Percentiles rank a stretch among this genome's conserved stretches.
phyloP scores from a whole-genome alignment of 2,888 invertebrate genomes.

The Tiphia femorata region DNA sequence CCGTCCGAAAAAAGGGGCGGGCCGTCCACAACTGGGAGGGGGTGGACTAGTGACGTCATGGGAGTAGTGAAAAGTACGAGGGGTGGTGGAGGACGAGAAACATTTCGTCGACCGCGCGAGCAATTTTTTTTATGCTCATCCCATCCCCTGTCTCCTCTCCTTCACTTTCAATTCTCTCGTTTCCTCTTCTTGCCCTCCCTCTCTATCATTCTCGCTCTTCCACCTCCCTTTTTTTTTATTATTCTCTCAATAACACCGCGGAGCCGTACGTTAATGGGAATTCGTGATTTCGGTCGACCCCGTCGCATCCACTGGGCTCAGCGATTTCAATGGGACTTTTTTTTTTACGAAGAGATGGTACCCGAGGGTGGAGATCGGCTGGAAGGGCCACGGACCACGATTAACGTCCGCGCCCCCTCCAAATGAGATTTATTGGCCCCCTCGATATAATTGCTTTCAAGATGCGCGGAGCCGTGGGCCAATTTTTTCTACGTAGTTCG shows the following conservation, averaged over 20 bases:
- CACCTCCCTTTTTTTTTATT: slow-evolving; percentile 13
- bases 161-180: slow-evolving; percentile 5
- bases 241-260: slow-evolving; percentile 27
- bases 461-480: slow-evolving; percentile 26
- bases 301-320: slow-evolving; percentile 17
- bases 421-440: slow-evolving; percentile 46
- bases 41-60: background rate
- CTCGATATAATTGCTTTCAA: slow-evolving; percentile 42
- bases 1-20: slow-evolving; percentile 20
- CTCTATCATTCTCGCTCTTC: background rate
- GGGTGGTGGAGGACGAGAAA: too few relatives aligned
- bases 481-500: slow-evolving; percentile 20
- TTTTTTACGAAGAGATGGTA: background rate
- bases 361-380: background rate
- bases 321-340: slow-evolving; percentile 24
- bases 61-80: background rate
- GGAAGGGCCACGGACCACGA: slow-evolving; percentile 16
- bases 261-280: slow-evolving; percentile 36
- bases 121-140: background rate
- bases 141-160: too few relatives aligned
- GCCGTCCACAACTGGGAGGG: background rate
- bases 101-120: too few relatives aligned
- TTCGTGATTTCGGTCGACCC: slow-evolving; percentile 43
- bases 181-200: background rate
- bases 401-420: slow-evolving; percentile 39